Percentiles rank a stretch among this genome's conserved stretches.
Evolutionary conservation across 2,888 invertebrate species (phyloP).

Genomic region (Euclidia mi): DNA sequence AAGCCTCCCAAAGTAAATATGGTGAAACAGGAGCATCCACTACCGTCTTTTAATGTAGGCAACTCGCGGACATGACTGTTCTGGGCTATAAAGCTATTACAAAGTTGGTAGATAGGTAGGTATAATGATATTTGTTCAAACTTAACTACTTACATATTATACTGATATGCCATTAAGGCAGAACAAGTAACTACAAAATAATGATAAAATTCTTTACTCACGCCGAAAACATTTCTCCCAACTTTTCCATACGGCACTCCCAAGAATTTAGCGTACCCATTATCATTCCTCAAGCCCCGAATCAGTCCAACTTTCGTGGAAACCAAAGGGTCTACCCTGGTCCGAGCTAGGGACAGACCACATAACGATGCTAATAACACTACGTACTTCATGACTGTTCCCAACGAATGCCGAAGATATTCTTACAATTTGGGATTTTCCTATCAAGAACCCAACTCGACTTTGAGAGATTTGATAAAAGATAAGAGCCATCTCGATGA

Average conservation of each 20-base stretch:
- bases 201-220: too few species aligned
- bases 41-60: too few species aligned
- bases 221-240: too few species aligned
- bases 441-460: neutral
- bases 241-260: conserved; percentile 35
- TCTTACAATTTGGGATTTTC: neutral
- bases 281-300: conserved; percentile 36
- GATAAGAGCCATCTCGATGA: neutral
- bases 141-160: too few species aligned
- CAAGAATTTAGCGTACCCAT: conserved; percentile 51
- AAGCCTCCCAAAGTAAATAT: too few species aligned
- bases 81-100: too few species aligned
- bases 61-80: too few species aligned
- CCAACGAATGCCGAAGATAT: neutral
- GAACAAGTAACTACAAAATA: too few species aligned
- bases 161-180: too few species aligned
- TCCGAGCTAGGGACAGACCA: conserved; percentile 13
- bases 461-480: conserved; percentile 4
- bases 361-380: conserved; percentile 11
- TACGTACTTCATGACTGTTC: conserved; percentile 12
- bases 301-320: conserved; percentile 49
- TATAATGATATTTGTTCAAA: too few species aligned
- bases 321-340: conserved; percentile 49
- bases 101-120: too few species aligned
- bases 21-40: too few species aligned